Evolutionary conservation across 2,888 invertebrate genomes (phyloP), one percentile per base, ranked within the genome.

Genomic region (Noctuana brunneofusca): DNA sequence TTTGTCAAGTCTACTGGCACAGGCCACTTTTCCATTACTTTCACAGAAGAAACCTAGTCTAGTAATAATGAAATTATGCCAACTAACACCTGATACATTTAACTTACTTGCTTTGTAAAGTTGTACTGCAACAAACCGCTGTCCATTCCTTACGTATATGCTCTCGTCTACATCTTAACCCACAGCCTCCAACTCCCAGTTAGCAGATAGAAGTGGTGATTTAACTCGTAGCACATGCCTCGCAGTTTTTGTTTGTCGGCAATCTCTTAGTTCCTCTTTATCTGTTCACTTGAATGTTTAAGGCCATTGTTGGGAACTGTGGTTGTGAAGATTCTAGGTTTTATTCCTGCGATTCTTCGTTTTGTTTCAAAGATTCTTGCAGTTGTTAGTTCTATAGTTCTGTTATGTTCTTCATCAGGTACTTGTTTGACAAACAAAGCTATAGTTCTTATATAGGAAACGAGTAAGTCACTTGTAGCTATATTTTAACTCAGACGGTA

Each of bases 201-300:
- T 66, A 65, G 65, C 65, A 67, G 66, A 65, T 71, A 69, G 69
- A 66, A 68, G 68, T 68, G 66, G 66, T 68, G 71, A 69, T 68
- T 68, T 66, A 71, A 69, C 70, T 72, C 63, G 68, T 65, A 52
- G 69, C 69, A 68, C 70, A 66, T 69, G 69, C 63, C 64, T 60
- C 43, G 43, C 30, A 54, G 54, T 60, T 43, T 43, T 43, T 60
- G 60, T 60, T 60, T 54, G 60, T 53, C 54, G 54, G 59, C 54
- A 54, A 57, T 57, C 54, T 60, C 32, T 38, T 48, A 54, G 60
- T 48, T 54, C 48, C 30, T 48, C 20, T 54, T 60, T 60, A 60
- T 60, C 54, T 54, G 53, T 60, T 35, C 54, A 60, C 48, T 60
- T 46, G 60, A 60, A 60, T 60, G 60, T 60, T 60, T 60, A 60